Percentiles rank a stretch among this genome's conserved stretches.
These are phyloP conservation scores for Anguilla obscura DNA, from an alignment of 2,797 vertebrate genomes.

Conservation along the genomic window DNA sequence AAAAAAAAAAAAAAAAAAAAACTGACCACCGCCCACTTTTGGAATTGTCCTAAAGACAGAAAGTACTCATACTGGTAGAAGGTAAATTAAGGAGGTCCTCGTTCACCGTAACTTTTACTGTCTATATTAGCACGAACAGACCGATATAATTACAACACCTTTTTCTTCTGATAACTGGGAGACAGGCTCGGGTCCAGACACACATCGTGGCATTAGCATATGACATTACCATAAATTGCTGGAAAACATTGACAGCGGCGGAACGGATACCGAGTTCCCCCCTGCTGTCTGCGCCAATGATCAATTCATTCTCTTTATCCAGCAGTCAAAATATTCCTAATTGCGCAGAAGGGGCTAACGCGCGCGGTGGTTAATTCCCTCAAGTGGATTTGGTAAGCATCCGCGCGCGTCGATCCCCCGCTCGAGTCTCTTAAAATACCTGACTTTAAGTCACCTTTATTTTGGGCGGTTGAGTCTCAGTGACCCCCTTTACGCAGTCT, in stretches of 20 bases:
- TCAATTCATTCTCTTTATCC: not conserved
- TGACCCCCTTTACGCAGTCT: not conserved
- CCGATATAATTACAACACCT: not conserved
- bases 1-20: not conserved
- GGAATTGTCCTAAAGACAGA: too few species aligned
- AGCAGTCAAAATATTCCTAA: slow-evolving; percentile 16
- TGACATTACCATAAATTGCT: slow-evolving; percentile 9
- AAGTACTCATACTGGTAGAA: not conserved
- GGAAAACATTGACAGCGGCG: not conserved
- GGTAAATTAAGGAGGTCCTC: not conserved
- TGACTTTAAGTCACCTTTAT: not conserved
- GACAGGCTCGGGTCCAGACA: too few species aligned
- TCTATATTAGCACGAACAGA: not conserved
- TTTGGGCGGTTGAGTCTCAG: not conserved
- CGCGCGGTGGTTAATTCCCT: not conserved
- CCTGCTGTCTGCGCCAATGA: not conserved
- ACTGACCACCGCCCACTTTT: not conserved
- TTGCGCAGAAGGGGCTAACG: not conserved
- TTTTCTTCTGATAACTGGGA: not conserved
- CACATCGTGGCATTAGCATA: not conserved
- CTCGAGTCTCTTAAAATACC: not conserved
- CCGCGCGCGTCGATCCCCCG: not conserved
- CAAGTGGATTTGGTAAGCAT: not conserved
- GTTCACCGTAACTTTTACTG: not conserved
- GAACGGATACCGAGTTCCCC: not conserved